Evolutionary conservation across 2,888 invertebrate species (phyloP).

Genomic region (Tromatobia lineatoria): DNA sequence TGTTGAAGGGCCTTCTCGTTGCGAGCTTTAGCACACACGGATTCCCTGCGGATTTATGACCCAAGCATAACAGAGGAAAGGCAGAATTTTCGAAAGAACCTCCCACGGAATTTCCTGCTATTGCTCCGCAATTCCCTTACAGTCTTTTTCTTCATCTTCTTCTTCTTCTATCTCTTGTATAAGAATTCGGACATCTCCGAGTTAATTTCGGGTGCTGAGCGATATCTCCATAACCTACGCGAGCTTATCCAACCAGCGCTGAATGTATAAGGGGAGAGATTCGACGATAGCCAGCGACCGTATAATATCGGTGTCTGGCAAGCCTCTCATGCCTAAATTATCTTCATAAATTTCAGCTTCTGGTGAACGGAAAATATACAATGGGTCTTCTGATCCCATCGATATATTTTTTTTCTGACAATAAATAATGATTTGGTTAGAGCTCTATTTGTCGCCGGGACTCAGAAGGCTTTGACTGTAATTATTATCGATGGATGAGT

Average conservation of each 20-base stretch:
- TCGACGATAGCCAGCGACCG: constrained; percentile 20
- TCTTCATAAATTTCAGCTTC: constrained; percentile 8
- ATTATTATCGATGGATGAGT: background rate
- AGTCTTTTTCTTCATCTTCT: background rate
- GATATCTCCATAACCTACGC: constrained; percentile 13
- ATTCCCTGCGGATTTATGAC: constrained; percentile 40
- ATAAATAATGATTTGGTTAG: background rate
- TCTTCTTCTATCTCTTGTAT: background rate
- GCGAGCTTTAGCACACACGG: background rate
- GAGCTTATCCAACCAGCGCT: background rate
- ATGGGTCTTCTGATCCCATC: background rate
- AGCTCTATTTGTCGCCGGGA: background rate
- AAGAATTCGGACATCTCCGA: constrained; percentile 11
- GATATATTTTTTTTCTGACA: background rate
- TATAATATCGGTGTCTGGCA: constrained; percentile 4
- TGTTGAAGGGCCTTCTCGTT: constrained; percentile 17
- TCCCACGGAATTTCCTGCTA: background rate
- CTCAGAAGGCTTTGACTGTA: background rate
- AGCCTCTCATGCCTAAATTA: constrained; percentile 12
- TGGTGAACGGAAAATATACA: background rate
- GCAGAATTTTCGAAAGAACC: constrained; percentile 7
- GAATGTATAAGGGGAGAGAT: constrained; percentile 16
- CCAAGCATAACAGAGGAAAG: background rate
- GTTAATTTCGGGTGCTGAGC: background rate
- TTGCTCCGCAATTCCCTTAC: background rate